Evolutionary conservation across 2,113 vertebrate genomes (phyloP).

Genomic region (cattle (Bos taurus)): ARS-UCD2.0 NC_037336.1:43245501-43246000

Average conservation of each 20-base stretch:
- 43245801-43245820: neutral
- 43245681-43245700: neutral
- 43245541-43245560: rapidly evolving
- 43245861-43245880: neutral
- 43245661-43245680: neutral
- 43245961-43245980: neutral
- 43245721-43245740: neutral
- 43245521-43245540: neutral
- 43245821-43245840: neutral
- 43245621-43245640: neutral
- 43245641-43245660: neutral
- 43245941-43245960: neutral
- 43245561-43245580: neutral
- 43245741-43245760: neutral
- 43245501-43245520: too few relatives aligned
- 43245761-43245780: neutral
- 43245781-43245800: neutral
- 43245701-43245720: rapidly evolving
- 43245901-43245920: neutral
- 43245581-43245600: neutral
- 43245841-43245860: neutral
- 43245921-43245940: neutral
- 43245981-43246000: neutral
- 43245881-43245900: neutral
- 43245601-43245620: neutral